Conservation (phyloP, 2,113 vertebrate species). For the Spheniscus mendiculus region DNA sequence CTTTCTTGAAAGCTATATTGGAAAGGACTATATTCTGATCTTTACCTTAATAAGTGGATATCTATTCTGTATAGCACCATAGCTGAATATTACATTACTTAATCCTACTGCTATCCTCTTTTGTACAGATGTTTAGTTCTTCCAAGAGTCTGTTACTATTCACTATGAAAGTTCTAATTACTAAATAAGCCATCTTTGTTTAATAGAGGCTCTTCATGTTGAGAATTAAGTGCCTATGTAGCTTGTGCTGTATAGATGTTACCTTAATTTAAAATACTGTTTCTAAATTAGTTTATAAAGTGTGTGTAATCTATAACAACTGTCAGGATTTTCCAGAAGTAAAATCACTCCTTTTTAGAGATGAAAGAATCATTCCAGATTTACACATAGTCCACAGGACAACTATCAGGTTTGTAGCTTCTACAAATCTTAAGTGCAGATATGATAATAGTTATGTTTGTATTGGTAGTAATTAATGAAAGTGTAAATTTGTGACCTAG, state of each 20-base stretch:
- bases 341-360: background rate
- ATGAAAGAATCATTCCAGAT: background rate
- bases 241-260: background rate
- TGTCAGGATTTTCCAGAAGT: background rate
- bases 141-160: background rate
- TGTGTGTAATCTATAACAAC: background rate
- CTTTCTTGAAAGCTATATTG: background rate
- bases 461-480: background rate
- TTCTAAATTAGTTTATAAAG: background rate
- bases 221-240: background rate
- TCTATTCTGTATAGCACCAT: background rate
- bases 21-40: background rate
- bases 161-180: background rate
- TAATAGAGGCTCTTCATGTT: background rate
- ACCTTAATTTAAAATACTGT: background rate
- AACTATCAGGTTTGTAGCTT: background rate
- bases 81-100: background rate
- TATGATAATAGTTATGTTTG: background rate
- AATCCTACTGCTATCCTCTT: background rate
- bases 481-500: background rate
- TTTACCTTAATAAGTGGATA: background rate
- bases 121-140: background rate
- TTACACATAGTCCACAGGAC: background rate
- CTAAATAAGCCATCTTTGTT: background rate
- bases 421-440: background rate